Evolutionary conservation across 2,797 vertebrate genomes (phyloP).

Genomic region (Anomalospiza imberbis): DNA sequence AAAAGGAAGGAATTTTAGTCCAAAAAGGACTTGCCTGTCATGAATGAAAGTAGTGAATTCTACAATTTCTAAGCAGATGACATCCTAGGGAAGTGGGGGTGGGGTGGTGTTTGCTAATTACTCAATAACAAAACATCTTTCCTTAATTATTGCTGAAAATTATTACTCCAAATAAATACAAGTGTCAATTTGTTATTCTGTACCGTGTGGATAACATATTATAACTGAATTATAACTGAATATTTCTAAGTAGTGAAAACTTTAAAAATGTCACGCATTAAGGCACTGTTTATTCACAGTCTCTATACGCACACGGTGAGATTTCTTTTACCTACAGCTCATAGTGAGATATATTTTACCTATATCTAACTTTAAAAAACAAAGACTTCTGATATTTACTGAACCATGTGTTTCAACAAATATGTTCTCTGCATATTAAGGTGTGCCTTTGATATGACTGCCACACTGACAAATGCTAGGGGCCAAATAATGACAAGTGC

Average conservation of each 20-base stretch:
- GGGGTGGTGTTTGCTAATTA: neutral
- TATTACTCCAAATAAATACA: neutral
- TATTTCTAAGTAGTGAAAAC: neutral
- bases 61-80: neutral
- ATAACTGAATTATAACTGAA: neutral
- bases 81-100: neutral
- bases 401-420: neutral
- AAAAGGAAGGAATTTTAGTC: conserved; percentile 7
- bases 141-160: neutral
- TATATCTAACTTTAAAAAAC: neutral
- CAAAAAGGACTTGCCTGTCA: neutral
- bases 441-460: neutral
- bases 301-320: neutral
- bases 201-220: neutral
- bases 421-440: neutral
- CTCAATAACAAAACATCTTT: neutral
- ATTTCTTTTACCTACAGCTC: neutral
- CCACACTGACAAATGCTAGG: neutral
- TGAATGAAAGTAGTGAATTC: neutral
- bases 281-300: neutral
- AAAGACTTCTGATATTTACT: neutral
- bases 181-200: neutral
- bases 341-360: neutral
- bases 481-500: neutral
- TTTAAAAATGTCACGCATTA: neutral